phyloP scores from a whole-genome alignment of 92 coral and sea anemone species.

The Zoanthus sansibaricus region DNA sequence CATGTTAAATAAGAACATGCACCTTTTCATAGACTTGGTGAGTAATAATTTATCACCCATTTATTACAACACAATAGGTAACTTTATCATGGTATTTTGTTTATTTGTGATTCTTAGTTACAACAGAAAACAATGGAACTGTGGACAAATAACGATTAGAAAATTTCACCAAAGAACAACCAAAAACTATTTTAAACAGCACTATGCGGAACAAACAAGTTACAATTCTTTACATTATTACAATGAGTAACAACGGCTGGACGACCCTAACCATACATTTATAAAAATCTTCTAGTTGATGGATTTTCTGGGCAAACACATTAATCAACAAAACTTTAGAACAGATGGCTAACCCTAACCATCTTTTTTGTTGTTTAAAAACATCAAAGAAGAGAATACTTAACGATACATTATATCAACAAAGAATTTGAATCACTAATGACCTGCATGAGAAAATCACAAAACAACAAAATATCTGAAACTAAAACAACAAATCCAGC shows the following conservation, averaged over 20 bases:
- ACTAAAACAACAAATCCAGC: background rate
- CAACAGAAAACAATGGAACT: background rate
- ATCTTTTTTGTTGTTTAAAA: background rate
- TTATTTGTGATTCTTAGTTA: conserved; percentile 25
- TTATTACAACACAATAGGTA: too few species aligned
- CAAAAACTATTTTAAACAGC: background rate
- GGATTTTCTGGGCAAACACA: too few species aligned
- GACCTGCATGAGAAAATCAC: background rate
- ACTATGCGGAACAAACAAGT: background rate
- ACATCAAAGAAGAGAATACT: background rate
- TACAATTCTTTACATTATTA: background rate
- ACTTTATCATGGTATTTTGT: background rate
- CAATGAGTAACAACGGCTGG: background rate
- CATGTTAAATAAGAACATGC: too few species aligned
- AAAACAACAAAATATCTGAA: conserved; percentile 5
- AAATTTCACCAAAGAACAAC: background rate
- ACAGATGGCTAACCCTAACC: background rate
- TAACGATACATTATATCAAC: background rate
- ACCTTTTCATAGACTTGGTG: too few species aligned
- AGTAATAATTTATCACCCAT: too few species aligned
- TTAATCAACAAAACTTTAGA: too few species aligned
- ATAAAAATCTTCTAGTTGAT: too few species aligned
- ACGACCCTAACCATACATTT: too few species aligned
- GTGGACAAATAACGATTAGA: background rate
- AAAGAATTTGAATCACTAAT: background rate